Evolutionary conservation across 2,797 vertebrate species (phyloP), one percentile per base, ranked within the genome.

Genomic region (Rhabdophis nuchalis): DNA sequence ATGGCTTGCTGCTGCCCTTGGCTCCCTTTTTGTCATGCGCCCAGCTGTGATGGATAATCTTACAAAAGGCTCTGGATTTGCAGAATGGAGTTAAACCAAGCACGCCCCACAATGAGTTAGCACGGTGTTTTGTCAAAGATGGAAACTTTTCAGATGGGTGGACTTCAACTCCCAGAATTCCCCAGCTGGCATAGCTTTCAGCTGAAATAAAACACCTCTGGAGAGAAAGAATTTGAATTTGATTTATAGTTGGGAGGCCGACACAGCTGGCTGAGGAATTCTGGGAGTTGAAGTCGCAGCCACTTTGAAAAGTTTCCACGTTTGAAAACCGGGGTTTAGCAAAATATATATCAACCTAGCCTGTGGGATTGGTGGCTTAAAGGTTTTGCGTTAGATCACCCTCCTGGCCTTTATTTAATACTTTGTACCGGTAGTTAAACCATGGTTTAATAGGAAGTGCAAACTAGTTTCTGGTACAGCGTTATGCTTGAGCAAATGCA

Each of bases 21-120:
- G 68, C 68, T 68, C 1, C 46, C 46, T 46, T 1, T 5, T 16
- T 32, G n/a, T 36, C 2, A 0, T 1, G 0, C 11, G 72, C 72
- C 18, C 18, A 23, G 18, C 72, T 10, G 23, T 1, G 36, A 77
- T 23, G 1, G 18, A 41, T 20, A 23, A 41, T 1, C 46, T 9
- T 9, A 18, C 68, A 10, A 41, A 41, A 23, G 36, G 9, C 36
- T 77, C 36, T 77, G 18, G 36, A 23, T 77, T 77, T 77, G 36
- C 72, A 23, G 18, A 11, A 4, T 4, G 23, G 32, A 23, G 36
- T 25, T 41, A 11, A 77, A 23, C 72, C 36, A 16, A 11, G 18
- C 36, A 10, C 72, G 1, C 23, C 72, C 72, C 72, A 23, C 1
- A 9, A 41, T 0, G 36, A 10, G 18, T 77, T 41, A 23, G 68